Conservation (phyloP, 1,140 invertebrate genomes). For the Geopemphigus sp. region DNA sequence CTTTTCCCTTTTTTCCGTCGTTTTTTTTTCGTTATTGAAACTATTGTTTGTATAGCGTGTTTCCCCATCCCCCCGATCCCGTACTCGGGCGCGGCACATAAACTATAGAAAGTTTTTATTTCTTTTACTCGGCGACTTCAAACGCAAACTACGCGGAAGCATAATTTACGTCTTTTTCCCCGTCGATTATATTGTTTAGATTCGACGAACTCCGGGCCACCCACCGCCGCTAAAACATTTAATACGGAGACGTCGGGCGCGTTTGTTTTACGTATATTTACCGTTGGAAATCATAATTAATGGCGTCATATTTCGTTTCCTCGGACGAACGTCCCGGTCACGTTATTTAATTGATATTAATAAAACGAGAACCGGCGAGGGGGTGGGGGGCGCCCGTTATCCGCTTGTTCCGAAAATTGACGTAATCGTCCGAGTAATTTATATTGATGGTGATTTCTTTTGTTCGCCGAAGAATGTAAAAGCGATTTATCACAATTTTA, state of each 20-base stretch:
- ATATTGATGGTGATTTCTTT: not conserved
- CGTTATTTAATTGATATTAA: not conserved
- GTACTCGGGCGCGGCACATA: not conserved
- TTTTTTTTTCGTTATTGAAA: not conserved
- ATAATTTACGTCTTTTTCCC: not conserved
- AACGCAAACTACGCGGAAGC: not conserved
- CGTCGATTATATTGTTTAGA: not conserved
- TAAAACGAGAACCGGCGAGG: not conserved
- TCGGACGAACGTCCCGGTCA: not conserved
- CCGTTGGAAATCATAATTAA: not conserved
- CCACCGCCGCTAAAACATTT: not conserved
- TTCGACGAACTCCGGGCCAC: not conserved
- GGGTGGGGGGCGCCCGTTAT: too few relatives aligned
- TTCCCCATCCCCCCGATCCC: too few relatives aligned
- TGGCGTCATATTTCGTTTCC: not conserved
- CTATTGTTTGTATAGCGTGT: not conserved
- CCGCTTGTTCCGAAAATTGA: too few relatives aligned
- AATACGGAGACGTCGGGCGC: not conserved
- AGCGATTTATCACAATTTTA: not conserved
- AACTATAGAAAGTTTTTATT: not conserved
- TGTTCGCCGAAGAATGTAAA: not conserved
- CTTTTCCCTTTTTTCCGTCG: not conserved
- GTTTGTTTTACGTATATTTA: too few relatives aligned
- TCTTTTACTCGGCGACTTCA: not conserved
- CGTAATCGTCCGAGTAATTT: too few relatives aligned